phyloP scores from a whole-genome alignment of 2,797 vertebrate genomes.

The Macropus fuliginosus region DNA sequence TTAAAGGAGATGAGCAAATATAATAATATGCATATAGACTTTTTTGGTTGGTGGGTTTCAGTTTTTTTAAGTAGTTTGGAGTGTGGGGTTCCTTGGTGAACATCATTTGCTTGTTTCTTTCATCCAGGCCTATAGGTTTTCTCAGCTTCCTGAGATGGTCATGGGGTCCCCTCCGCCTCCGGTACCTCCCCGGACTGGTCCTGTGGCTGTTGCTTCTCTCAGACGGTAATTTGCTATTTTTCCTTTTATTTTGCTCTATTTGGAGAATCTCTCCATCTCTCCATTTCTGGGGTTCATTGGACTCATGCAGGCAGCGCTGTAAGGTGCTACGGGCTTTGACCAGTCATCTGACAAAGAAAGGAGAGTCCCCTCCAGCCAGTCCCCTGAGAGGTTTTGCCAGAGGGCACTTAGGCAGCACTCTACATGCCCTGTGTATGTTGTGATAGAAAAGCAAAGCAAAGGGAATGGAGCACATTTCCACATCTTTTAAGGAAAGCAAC shows the following conservation, averaged over 20 bases:
- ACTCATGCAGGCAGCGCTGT: neutral
- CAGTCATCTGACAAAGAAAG: neutral
- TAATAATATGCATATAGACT: neutral
- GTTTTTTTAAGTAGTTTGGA: neutral
- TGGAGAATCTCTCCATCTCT: neutral
- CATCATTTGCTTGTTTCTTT: slow-evolving; percentile 56
- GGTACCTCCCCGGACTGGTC: slow-evolving; percentile 94
- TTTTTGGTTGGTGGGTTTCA: neutral
- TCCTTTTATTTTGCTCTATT: slow-evolving; percentile 53
- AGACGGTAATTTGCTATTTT: slow-evolving; percentile 88
- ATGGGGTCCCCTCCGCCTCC: slow-evolving; percentile 95
- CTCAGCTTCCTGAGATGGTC: slow-evolving; percentile 98
- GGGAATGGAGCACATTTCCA: neutral
- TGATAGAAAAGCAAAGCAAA: neutral
- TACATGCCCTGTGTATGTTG: neutral
- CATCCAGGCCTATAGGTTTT: slow-evolving; percentile 96
- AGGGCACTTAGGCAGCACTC: neutral
- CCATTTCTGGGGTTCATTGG: neutral
- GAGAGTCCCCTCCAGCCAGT: neutral
- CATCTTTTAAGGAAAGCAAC: slow-evolving; percentile 10
- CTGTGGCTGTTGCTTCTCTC: slow-evolving; percentile 92
- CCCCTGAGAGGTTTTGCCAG: neutral
- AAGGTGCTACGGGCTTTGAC: neutral
- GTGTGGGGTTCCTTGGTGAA: slow-evolving; percentile 23
- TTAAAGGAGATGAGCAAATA: neutral